Conservation (phyloP, 2,888 invertebrate species). For the Catocala nupta region DNA sequence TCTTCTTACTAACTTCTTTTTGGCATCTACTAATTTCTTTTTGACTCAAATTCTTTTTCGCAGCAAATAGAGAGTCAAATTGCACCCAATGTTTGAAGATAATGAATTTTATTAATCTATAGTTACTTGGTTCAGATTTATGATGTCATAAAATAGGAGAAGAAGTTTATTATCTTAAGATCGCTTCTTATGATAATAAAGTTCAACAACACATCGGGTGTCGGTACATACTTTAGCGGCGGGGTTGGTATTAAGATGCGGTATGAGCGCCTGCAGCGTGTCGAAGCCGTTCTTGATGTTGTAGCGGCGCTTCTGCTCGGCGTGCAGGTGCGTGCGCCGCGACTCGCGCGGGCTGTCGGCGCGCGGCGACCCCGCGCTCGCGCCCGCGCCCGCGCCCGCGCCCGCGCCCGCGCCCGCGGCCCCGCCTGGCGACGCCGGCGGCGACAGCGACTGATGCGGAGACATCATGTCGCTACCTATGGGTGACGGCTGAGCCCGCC, state of each 20-base stretch:
- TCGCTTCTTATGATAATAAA: too few species aligned
- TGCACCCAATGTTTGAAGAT: too few species aligned
- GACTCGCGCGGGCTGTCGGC: conserved; percentile 86
- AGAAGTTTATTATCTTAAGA: too few species aligned
- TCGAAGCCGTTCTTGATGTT: conserved; percentile 99
- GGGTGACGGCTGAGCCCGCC: conserved; percentile 77
- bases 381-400: conserved; percentile 81
- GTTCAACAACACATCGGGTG: too few species aligned
- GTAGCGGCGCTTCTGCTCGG: conserved; percentile 97
- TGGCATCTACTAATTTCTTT: too few species aligned
- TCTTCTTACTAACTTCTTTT: too few species aligned
- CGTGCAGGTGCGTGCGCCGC: conserved; percentile 96
- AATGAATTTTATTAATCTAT: too few species aligned
- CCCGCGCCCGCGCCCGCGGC: conserved; percentile 83
- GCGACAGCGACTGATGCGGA: conserved; percentile 80
- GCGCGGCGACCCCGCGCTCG: conserved; percentile 79
- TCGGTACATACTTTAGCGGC: conserved; percentile 91
- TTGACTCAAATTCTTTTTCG: too few species aligned
- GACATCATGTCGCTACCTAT: conserved; percentile 83
- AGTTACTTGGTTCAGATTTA: too few species aligned
- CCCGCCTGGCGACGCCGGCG: conserved; percentile 89
- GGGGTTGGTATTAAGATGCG: conserved; percentile 95
- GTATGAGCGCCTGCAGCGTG: conserved; percentile 96
- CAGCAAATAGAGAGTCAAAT: too few species aligned
- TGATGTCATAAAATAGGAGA: too few species aligned